Base-by-base conservation (phyloP, 2,113 vertebrate genomes). In the Psophia crepitans region DNA sequence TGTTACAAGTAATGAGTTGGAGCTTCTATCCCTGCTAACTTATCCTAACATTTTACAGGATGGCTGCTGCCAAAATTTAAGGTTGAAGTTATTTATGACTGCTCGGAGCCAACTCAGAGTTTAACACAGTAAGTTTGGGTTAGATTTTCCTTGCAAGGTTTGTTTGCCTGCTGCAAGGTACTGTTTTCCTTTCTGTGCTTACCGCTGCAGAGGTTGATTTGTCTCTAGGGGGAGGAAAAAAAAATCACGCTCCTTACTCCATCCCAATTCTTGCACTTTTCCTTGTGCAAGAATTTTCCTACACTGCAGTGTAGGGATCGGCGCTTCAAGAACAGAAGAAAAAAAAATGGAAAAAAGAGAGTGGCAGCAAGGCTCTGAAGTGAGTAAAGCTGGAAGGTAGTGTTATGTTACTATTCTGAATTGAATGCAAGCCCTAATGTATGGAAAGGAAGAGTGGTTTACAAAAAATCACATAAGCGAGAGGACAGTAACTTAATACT, bases 21-120 rank as follows among this genome's bases (percentile, higher is more conserved):
- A 85, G 33, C 77, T 32, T 39, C 74, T 81, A 33, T 51, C 83
- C n/a, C 28, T 56, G 3, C 44, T 69, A 10, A 35, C 27, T 33
- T n/a, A 43, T 64, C 44, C 5, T 90, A 9, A 15, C 14, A 1
- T 60, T 66, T 70, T 56, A 14, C 71, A 61, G 49, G 24, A 21
- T 51, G 30, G 14, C 49, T 92, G 68, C 76, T 86, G 58, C 76
- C 84, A 19, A 44, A 60, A 66, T 57, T 48, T 46, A 43, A 30
- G 46, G 23, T 20, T 90, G 43, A n/a, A 65, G 41, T 61, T 77
- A 22, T 8, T 80, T 65, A 32, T 46, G 41, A 46, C 19, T 57
- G 5, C 35, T 89, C 1, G 0, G 73, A 81, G 68, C 46, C 64
- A 32, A 6, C n/a, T 58, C 1, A 0, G n/a, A 18, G 19, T 43